phyloP scores from a whole-genome alignment of 1,140 invertebrate genomes.

The Apis dorsata region DNA sequence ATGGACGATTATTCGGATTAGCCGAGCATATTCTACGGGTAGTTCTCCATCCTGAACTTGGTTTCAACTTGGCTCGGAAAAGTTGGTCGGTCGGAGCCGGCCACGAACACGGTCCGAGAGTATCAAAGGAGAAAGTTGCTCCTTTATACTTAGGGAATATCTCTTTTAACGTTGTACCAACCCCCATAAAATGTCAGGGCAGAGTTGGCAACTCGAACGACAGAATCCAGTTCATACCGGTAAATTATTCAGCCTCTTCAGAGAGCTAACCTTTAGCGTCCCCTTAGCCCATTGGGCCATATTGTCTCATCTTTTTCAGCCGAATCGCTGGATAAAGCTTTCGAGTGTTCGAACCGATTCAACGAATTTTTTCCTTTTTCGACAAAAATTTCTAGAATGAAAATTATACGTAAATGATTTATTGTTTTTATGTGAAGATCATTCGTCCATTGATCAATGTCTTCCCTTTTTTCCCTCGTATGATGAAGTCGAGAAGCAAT shows the following conservation, averaged over 20 bases:
- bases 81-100: constrained; percentile 48
- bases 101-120: constrained; percentile 50
- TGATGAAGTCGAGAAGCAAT: background rate
- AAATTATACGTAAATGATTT: background rate
- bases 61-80: constrained; percentile 49
- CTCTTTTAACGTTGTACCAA: constrained; percentile 62
- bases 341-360: background rate
- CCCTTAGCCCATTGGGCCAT: background rate
- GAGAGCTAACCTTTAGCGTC: constrained; percentile 26
- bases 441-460: too few relatives aligned
- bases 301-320: constrained; percentile 31
- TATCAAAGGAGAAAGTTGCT: constrained; percentile 68
- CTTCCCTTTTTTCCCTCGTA: too few relatives aligned
- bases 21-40: constrained; percentile 57
- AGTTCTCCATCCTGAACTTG: constrained; percentile 60
- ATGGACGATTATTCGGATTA: constrained; percentile 65
- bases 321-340: background rate
- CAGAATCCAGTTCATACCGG: constrained; percentile 62
- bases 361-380: background rate
- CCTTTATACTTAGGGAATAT: constrained; percentile 65
- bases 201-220: constrained; percentile 65
- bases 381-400: too few relatives aligned
- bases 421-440: too few relatives aligned
- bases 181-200: constrained; percentile 60
- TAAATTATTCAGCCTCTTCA: constrained; percentile 65